phyloP scores from a whole-genome alignment of 2,113 vertebrate genomes.

The Psilopogon haemacephalus region DNA sequence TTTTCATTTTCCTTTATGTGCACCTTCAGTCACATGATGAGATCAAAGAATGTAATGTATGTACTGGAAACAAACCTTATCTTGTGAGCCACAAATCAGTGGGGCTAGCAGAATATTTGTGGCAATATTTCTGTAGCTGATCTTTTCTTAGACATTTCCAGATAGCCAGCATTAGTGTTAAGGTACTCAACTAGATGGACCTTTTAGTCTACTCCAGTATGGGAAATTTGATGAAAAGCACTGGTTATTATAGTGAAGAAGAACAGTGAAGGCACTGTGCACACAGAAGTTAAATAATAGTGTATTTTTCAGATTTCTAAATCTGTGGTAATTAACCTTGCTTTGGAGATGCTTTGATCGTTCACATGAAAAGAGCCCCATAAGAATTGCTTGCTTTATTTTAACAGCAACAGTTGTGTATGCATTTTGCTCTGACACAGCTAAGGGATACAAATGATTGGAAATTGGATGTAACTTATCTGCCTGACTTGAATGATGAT shows the following conservation, averaged over 20 bases:
- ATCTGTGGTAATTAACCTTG: neutral
- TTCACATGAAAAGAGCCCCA: neutral
- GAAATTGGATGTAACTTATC: constrained; percentile 50
- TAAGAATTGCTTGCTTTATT: neutral
- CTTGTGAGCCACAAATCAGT: neutral
- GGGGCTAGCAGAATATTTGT: neutral
- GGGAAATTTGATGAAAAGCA: neutral
- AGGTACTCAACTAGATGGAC: neutral
- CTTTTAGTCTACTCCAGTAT: neutral
- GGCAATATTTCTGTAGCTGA: neutral
- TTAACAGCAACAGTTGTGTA: constrained; percentile 34
- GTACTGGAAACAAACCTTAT: neutral
- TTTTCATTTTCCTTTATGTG: neutral
- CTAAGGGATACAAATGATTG: neutral
- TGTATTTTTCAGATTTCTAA: neutral
- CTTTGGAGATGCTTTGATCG: neutral
- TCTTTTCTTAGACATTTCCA: neutral
- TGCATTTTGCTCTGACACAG: constrained; percentile 29
- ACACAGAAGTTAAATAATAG: neutral
- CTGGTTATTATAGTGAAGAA: neutral
- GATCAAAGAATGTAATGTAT: neutral
- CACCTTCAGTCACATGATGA: neutral
- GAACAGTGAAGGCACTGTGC: neutral
- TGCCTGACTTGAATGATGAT: constrained; percentile 63
- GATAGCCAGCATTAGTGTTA: neutral